These are phyloP conservation scores for Marasmarcha lunaedactyla DNA, from an alignment of 2,888 invertebrate species.

Conservation along the genomic window DNA sequence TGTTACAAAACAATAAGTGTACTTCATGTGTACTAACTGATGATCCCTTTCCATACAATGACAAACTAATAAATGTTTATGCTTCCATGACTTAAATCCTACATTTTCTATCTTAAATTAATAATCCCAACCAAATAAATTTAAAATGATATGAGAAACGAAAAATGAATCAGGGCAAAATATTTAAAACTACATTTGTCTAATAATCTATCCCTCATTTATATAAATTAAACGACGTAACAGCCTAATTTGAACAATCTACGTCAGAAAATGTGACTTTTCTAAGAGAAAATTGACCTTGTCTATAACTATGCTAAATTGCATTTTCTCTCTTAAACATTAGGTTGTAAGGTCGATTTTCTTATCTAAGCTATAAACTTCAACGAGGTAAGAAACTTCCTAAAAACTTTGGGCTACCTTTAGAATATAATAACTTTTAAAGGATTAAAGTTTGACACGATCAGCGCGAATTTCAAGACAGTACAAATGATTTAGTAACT, in stretches of 20 bases:
- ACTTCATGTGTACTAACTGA: too few species aligned
- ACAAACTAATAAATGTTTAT: too few species aligned
- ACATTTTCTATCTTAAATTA: neutral
- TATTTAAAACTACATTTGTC: neutral
- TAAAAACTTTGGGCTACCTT: neutral
- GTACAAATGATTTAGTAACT: too few species aligned
- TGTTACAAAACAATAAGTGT: too few species aligned
- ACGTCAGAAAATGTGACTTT: conserved; percentile 33
- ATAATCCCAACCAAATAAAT: neutral
- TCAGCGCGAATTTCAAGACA: too few species aligned
- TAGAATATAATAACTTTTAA: too few species aligned
- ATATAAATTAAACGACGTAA: conserved; percentile 10
- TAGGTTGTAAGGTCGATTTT: neutral
- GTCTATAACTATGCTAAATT: neutral
- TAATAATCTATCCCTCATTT: neutral
- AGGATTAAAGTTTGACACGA: too few species aligned
- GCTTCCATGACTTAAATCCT: too few species aligned
- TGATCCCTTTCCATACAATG: too few species aligned
- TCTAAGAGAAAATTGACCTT: neutral
- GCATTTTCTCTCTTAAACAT: neutral
- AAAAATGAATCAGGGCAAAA: neutral
- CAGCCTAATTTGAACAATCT: conserved; percentile 29
- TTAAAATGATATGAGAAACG: neutral
- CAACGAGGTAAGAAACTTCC: neutral
- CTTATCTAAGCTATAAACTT: conserved; percentile 1